Conservation (phyloP, 2,113 vertebrate genomes). For the Xiphorhynchus elegans region DNA sequence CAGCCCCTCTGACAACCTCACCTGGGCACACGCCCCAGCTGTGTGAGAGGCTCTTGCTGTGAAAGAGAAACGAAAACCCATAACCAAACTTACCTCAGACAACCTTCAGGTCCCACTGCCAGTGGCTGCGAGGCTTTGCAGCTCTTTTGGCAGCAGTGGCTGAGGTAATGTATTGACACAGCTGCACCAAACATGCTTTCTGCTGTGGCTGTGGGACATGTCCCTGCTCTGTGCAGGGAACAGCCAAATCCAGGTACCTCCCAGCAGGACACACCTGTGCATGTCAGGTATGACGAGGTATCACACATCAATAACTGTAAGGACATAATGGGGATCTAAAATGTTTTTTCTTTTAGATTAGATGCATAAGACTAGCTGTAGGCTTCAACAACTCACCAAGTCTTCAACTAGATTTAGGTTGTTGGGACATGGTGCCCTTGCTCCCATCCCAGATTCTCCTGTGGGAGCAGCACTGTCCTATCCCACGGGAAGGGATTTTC, state of each 20-base stretch:
- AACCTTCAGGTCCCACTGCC: background rate
- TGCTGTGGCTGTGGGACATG: background rate
- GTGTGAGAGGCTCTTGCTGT: background rate
- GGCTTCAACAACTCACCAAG: background rate
- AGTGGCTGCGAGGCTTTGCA: background rate
- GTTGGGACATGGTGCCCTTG: background rate
- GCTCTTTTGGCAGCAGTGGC: background rate
- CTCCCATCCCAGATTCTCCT: background rate
- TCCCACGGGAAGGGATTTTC: background rate
- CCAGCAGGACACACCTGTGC: background rate
- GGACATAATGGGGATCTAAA: background rate
- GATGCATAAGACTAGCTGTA: background rate
- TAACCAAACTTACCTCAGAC: background rate
- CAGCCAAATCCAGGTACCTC: background rate
- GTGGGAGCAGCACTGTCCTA: background rate
- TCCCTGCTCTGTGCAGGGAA: background rate
- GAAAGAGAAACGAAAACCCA: background rate
- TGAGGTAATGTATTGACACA: fast-evolving
- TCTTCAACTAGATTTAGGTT: background rate
- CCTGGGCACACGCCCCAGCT: too few relatives aligned
- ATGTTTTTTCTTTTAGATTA: background rate
- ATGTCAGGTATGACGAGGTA: background rate
- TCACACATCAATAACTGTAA: background rate
- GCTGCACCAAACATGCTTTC: background rate
- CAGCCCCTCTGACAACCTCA: background rate